These are phyloP conservation scores for Mesodorylaimus sp. DNA, from an alignment of 2,888 invertebrate genomes.

Conservation along the genomic window DNA sequence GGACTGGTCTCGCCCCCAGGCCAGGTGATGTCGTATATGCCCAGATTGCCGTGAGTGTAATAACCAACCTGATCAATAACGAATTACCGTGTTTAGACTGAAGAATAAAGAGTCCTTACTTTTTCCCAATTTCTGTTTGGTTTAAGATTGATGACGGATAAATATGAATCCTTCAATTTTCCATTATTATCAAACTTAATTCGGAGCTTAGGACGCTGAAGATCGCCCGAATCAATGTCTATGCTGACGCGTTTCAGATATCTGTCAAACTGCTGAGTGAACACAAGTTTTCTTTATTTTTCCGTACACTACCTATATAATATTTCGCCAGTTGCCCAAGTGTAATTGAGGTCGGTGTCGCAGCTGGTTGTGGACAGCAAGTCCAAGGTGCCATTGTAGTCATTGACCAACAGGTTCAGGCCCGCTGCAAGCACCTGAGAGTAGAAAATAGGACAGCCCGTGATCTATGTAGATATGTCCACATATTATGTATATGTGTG, in stretches of 20 bases:
- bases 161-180: conserved; percentile 63
- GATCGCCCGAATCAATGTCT: background rate
- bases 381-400: background rate
- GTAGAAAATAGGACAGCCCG: too few species aligned
- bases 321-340: conserved; percentile 16
- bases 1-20: conserved; percentile 86
- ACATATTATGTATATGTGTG: too few species aligned
- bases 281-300: too few species aligned
- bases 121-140: conserved; percentile 71
- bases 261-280: too few species aligned
- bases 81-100: too few species aligned
- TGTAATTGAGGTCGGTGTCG: conserved; percentile 12
- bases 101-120: too few species aligned
- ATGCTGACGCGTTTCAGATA: too few species aligned
- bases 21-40: conserved; percentile 96
- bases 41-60: conserved; percentile 45
- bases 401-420: too few species aligned
- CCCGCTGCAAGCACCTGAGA: too few species aligned
- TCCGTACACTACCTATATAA: conserved; percentile 19
- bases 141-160: conserved; percentile 80
- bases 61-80: too few species aligned
- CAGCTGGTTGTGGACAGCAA: conserved; percentile 3
- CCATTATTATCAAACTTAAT: conserved; percentile 78
- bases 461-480: too few species aligned
- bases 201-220: background rate